These are phyloP conservation scores for Tinamus guttatus DNA, from an alignment of 2,113 vertebrate genomes.

Conservation along the genomic window DNA sequence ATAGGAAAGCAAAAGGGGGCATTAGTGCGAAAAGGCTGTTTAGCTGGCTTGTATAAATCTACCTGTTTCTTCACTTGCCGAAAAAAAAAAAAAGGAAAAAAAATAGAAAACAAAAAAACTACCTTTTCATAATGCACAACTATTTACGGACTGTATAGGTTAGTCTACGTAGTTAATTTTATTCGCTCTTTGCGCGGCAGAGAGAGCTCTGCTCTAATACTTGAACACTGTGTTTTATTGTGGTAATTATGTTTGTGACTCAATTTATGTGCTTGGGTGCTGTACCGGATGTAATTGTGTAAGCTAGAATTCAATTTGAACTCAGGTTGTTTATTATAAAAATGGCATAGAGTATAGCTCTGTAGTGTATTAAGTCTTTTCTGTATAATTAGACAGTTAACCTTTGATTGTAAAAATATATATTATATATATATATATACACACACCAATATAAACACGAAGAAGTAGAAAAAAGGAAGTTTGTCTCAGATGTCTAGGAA, in stretches of 20 bases:
- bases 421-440: slow-evolving; percentile 61
- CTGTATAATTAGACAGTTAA: slow-evolving; percentile 80
- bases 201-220: slow-evolving; percentile 80
- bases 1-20: slow-evolving; percentile 72
- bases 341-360: slow-evolving; percentile 82
- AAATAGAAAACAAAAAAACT: slow-evolving; percentile 80
- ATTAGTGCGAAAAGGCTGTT: slow-evolving; percentile 72
- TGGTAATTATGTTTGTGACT: slow-evolving; percentile 91
- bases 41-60: slow-evolving; percentile 81
- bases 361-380: slow-evolving; percentile 79
- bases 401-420: slow-evolving; percentile 77
- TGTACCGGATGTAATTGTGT: slow-evolving; percentile 82
- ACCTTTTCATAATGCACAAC: slow-evolving; percentile 94
- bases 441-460: slow-evolving; percentile 36
- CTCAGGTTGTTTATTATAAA: slow-evolving; percentile 87
- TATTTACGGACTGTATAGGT: slow-evolving; percentile 83
- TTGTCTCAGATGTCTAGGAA: slow-evolving; percentile 42
- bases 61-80: slow-evolving; percentile 80
- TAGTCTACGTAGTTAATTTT: slow-evolving; percentile 85
- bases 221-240: slow-evolving; percentile 87
- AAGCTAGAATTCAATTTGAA: slow-evolving; percentile 87
- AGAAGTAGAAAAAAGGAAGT: background rate
- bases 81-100: slow-evolving; percentile 66
- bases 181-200: slow-evolving; percentile 83
- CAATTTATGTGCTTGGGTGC: slow-evolving; percentile 88